Base-by-base conservation (phyloP, 2,113 vertebrate species). In the Gymnobelideus leadbeateri region DNA sequence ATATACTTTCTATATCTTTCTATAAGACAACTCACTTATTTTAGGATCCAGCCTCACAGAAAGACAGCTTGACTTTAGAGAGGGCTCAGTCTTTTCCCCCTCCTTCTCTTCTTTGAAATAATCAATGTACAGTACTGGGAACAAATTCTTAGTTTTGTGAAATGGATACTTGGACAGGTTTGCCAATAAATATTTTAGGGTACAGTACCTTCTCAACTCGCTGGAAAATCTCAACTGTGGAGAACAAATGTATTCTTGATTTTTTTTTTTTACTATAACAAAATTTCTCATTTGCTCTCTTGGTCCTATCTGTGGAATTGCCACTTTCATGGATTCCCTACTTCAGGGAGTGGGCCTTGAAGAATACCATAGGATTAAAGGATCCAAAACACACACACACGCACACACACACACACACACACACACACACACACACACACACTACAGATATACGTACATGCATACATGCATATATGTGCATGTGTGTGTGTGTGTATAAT, bases 111-210 rank as follows among this genome's bases (percentile, higher is more conserved):
- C 89, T 24, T 8, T 23, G 57, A 28, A 14, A 3, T 46, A 52
- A 92, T 95, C 94, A 92, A 24, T 23, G 3, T 54, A 21, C n/a
- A 89, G 89, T 94, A 90, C 95, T 89, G 93, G 93, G 53, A 93
- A 51, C n/a, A 97, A 94, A 95, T 96, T 50, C 46, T 12, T 25
- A 95, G 2, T 96, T 97, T 94, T 61, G 53, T 94, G 24, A 43
- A 93, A 54, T 95, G 54, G 91, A 61, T 0, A 8, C 49, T 53
- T 89, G 68, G 49, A 52, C 47, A 49, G 3, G 68, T 97, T 54
- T 68, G 90, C 93, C 91, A 90, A 43, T 52, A 94, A 96, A 54
- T 92, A 0, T 50, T 90, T 97, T 51, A 92, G 25, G 24, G 46
- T 53, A 26, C 1, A 24, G 0, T 47, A 23, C 68, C 50, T 89